Base-by-base conservation (phyloP, 2,888 invertebrate species). In the Drosophila macrothrix region DNA sequence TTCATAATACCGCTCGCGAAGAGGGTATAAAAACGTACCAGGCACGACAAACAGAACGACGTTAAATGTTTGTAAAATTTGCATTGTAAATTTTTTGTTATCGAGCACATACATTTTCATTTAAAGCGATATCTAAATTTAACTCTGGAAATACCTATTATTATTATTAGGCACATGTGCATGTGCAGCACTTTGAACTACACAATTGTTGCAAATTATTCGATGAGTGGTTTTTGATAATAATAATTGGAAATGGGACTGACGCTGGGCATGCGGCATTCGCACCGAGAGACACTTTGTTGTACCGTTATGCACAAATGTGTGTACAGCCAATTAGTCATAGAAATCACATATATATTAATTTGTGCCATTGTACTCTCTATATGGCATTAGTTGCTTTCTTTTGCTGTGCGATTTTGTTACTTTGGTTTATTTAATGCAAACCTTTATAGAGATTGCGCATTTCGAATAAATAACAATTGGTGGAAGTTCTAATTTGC, bases 1-100 rank as follows among this genome's bases (percentile, higher is more conserved):
- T 14, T 46, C n/a, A 14, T 28, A 29, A 49, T 64, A 29, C 62
- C n/a, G 12, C 33, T 50, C 22, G 31, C 37, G 46, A 25, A 35
- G 28, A 71, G 66, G 22, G 43, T 50, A 56, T 14, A 4, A 46
- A 33, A 64, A 29, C 55, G 75, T 83, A 60, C 74, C 72, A 83
- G 80, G 77, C 85, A 83, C 88, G 46, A 52, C 49, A 25, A 59
- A 31, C 50, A 46, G 22, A 63, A 39, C 52, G 58, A 66, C 46
- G 65, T 62, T 14, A 65, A 63, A 55, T 60, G 49, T 56, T 61
- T 70, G 53, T 25, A 46, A 67, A 68, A 86, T 85, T 68, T 62
- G 56, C 83, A 83, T 85, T 78, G 73, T 60, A 66, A 12, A 67
- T 70, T 67, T 43, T 67, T 62, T 52, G 53, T 56, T 84, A 84